Evolutionary conservation across 2,797 vertebrate species (phyloP), one percentile per base, ranked within the genome.

Genomic region (Falco novaeseelandiae): DNA sequence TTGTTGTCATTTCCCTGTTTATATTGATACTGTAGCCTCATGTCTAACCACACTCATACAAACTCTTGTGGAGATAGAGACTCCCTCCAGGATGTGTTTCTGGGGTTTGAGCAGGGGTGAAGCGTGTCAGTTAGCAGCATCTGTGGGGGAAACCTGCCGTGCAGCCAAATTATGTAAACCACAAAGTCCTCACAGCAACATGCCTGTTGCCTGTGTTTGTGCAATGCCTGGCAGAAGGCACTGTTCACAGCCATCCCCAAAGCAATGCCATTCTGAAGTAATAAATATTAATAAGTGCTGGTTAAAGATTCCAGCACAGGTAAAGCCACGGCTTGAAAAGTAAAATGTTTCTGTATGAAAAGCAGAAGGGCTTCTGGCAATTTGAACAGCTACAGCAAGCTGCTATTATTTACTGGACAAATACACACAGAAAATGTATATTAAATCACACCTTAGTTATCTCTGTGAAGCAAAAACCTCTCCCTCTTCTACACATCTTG

Each of bases 281-380:
- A 95, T 95, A 96, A 94, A 97, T 93, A 97, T 95, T 95, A 96
- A 94, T 93, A 62, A 85, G 49, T 69, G 36, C 71, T 91, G 52
- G 66, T 52, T 95, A 85, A 90, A 85, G 71, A 92, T 77, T 70
- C 38, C 55, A 87, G 81, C 71, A 46, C 36, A 93, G 81, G 78
- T 83, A 67, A 87, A 78, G 84, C 55, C 1, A 0, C 3, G 3
- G 71, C 55, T 93, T 91, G 71, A 82, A 73, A 85, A 87, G 48
- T 79, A 83, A 70, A 89, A 77, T 46, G 40, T 66, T 89, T 73
- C 90, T 89, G 48, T 77, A 67, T 36, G 86, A 91, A 92, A 92
- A 87, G 89, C 76, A 85, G 55, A 71, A 80, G 67, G 61, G 67
- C 89, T 74, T 77, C 84, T 80, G 49, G 87, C 78, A 94, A 80